Evolutionary conservation across 2,888 invertebrate species (phyloP).

Genomic region (Sturmia bella): DNA sequence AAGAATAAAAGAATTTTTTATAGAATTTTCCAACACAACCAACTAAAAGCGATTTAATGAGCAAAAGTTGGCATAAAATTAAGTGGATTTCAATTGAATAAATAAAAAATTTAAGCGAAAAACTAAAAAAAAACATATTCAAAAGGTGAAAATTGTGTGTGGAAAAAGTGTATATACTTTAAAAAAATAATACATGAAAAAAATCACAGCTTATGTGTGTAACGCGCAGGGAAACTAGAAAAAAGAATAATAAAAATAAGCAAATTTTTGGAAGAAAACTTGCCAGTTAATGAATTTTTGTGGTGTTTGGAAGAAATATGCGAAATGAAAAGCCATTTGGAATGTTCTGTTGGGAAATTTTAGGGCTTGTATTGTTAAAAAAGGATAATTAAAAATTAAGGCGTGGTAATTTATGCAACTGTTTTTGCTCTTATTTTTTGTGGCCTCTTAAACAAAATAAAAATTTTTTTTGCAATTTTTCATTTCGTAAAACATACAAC

Average conservation of each 20-base stretch:
- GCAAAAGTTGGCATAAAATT: not conserved
- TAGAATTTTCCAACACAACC: not conserved
- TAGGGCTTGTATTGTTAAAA: not conserved
- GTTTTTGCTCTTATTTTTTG: conserved; percentile 62
- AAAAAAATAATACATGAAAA: conserved; percentile 37
- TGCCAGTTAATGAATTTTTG: conserved; percentile 6
- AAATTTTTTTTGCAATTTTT: conserved; percentile 9
- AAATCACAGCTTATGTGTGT: conserved; percentile 59
- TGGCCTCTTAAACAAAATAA: conserved; percentile 55
- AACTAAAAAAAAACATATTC: conserved; percentile 22
- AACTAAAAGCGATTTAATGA: conserved; percentile 10
- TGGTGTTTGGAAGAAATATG: not conserved
- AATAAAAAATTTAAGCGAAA: conserved; percentile 22
- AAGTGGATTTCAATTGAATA: conserved; percentile 9
- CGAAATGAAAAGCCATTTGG: not conserved
- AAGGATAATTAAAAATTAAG: conserved; percentile 76
- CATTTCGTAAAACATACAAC: conserved; percentile 51
- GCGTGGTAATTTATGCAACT: conserved; percentile 81
- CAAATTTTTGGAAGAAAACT: conserved; percentile 33
- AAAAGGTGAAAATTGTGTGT: conserved; percentile 61
- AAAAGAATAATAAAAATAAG: conserved; percentile 42
- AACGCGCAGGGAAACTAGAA: conserved; percentile 54
- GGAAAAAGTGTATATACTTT: conserved; percentile 69
- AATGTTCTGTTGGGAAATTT: not conserved
- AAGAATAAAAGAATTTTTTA: conserved; percentile 13